phyloP scores from a whole-genome alignment of 1,140 invertebrate genomes.

The Dinothrombium tinctorium region DNA sequence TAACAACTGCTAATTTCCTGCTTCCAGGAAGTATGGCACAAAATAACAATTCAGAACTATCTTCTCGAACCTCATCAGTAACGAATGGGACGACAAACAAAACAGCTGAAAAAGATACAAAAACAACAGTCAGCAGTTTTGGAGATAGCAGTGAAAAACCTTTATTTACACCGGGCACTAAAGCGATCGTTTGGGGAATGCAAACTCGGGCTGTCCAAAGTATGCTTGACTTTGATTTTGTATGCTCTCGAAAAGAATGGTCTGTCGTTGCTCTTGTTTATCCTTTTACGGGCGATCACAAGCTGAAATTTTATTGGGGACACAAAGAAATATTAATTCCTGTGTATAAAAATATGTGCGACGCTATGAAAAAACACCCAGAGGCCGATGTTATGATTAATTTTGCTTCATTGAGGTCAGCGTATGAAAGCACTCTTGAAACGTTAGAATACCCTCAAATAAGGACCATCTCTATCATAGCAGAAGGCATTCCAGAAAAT shows the following conservation, averaged over 20 bases:
- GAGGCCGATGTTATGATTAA: slow-evolving; percentile 94
- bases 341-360: slow-evolving; percentile 92
- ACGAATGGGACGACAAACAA: not conserved
- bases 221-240: slow-evolving; percentile 98
- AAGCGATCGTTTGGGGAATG: slow-evolving; percentile 97
- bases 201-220: slow-evolving; percentile 87
- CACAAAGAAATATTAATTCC: slow-evolving; percentile 90
- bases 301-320: slow-evolving; percentile 98
- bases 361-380: slow-evolving; percentile 81
- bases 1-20: slow-evolving; percentile 75
- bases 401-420: slow-evolving; percentile 90
- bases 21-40: slow-evolving; percentile 45
- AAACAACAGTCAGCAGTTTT: slow-evolving; percentile 8
- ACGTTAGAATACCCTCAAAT: slow-evolving; percentile 78
- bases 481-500: slow-evolving; percentile 96
- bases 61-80: slow-evolving; percentile 1
- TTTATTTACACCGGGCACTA: slow-evolving; percentile 32
- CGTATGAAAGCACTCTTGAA: slow-evolving; percentile 89
- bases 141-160: slow-evolving; percentile 4
- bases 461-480: slow-evolving; percentile 90
- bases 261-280: slow-evolving; percentile 85
- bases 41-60: not conserved
- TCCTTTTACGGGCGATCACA: slow-evolving; percentile 94
- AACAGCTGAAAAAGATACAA: not conserved
- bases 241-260: slow-evolving; percentile 59